Base-by-base conservation (phyloP, 2,888 invertebrate genomes). In the Sycophila texana region DNA sequence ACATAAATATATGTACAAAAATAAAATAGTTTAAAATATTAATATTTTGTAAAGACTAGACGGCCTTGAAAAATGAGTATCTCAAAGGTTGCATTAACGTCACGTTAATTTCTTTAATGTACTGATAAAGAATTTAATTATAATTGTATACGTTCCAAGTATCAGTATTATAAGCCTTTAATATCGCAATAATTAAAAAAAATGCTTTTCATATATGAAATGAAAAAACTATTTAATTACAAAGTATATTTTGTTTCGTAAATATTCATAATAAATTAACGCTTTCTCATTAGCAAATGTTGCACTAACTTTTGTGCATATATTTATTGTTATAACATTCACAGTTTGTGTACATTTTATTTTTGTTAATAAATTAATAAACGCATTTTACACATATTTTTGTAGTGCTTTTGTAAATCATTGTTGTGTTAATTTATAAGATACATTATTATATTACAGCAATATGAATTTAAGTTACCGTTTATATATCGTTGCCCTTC, bases 321-420 rank as follows among this genome's bases (percentile, higher is more conserved):
- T 49, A 55, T 26, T 47, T 51, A 74, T 76, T 73, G 71, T 73
- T 80, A 63, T 80, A 73, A 73, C 65, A 65, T 66, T 74, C n/a
- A 14, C 60, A 60, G 22, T 77, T 76, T 77, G 70, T 55, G 47
- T 55, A 77, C 55, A 55, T 49, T 26, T 81, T 74, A 55, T 80
- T 55, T 70, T 74, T 74, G 67, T 72, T 74, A 68, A 73, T 81
- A 66, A 47, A 65, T 70, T 61, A 81, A 79, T 75, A 65, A 74
- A 75, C 26, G 71, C 74, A 81, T 81, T 58, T 70, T 70, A 53
- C 67, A 53, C 57, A 70, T 70, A 81, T 77, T 77, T 71, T 74
- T 61, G 53, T 47, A 74, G 55, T 49, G 74, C 71, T 77, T 72
- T 55, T 26, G 73, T 18, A 26, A 26, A 26, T 72, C 30, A 76